Conservation (phyloP, 2,113 vertebrate species). For the Phalacrocorax carbo region DNA sequence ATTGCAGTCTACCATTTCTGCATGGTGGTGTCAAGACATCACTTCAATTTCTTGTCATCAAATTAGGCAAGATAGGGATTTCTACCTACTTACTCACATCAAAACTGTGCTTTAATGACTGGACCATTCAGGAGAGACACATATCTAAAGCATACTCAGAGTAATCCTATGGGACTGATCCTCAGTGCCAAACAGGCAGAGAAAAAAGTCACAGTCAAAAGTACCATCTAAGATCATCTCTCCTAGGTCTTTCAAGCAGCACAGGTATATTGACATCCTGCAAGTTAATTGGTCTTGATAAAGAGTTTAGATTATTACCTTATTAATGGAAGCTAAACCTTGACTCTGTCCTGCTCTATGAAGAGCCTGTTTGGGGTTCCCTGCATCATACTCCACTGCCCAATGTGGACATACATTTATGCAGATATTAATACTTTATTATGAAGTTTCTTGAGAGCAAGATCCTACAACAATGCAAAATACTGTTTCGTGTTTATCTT, state of each 20-base stretch:
- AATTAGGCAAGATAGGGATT: background rate
- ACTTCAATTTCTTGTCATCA: background rate
- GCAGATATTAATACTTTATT: background rate
- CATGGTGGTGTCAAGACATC: background rate
- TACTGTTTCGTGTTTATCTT: background rate
- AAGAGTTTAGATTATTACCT: background rate
- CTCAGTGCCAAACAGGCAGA: background rate
- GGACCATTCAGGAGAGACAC: background rate
- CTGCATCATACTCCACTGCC: background rate
- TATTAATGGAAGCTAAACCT: background rate
- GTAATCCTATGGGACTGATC: background rate
- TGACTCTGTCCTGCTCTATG: background rate
- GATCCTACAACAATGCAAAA: background rate
- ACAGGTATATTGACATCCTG: background rate
- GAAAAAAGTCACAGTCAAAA: background rate
- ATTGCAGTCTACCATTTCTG: background rate
- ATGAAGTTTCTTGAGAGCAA: background rate
- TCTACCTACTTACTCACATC: background rate
- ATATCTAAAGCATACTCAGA: background rate
- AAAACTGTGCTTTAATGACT: background rate
- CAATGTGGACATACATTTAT: background rate
- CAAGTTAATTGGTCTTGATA: background rate
- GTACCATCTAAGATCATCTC: background rate
- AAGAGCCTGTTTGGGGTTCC: background rate
- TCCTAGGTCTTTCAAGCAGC: background rate